Evolutionary conservation across 2,888 invertebrate genomes (phyloP).

Genomic region (Agonopterix heracliana): DNA sequence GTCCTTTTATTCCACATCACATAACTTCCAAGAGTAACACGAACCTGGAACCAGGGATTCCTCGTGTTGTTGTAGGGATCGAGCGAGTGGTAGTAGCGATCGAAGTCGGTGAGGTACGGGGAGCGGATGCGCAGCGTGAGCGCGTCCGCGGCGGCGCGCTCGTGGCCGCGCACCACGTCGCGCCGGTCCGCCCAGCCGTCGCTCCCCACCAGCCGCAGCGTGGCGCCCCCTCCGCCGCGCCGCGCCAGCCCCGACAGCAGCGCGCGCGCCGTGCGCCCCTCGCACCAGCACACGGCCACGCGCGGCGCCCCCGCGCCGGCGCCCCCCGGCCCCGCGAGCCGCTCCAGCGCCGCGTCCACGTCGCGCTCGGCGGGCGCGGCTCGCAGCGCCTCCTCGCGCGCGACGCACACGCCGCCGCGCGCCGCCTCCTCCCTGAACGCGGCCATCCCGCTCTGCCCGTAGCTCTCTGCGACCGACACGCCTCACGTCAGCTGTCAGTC

Average conservation of each 20-base stretch:
- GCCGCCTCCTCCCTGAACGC: constrained; percentile 83
- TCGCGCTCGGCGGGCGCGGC: constrained; percentile 26
- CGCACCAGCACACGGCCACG: constrained; percentile 84
- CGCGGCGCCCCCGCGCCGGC: constrained; percentile 71
- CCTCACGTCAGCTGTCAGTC: background rate
- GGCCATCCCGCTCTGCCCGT: constrained; percentile 85
- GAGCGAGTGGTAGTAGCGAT: constrained; percentile 80
- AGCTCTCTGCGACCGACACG: constrained; percentile 76
- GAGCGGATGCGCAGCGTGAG: constrained; percentile 86
- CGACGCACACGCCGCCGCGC: constrained; percentile 81
- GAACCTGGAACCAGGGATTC: constrained; percentile 81
- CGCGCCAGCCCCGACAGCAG: constrained; percentile 77
- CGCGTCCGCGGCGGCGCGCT: constrained; percentile 80
- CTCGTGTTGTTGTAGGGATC: constrained; percentile 78
- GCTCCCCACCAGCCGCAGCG: constrained; percentile 78
- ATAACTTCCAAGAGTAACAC: too few species aligned
- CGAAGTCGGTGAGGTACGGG: constrained; percentile 79
- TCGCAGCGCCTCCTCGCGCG: constrained; percentile 65
- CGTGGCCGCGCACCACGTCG: constrained; percentile 82
- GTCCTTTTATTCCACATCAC: too few species aligned
- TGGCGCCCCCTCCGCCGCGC: constrained; percentile 67
- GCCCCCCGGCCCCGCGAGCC: constrained; percentile 82
- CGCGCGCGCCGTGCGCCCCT: constrained; percentile 81
- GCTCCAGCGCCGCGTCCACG: constrained; percentile 66
- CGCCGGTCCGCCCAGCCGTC: constrained; percentile 86